Conservation (phyloP, 2,888 invertebrate species). For the Candidula unifasciata region DNA sequence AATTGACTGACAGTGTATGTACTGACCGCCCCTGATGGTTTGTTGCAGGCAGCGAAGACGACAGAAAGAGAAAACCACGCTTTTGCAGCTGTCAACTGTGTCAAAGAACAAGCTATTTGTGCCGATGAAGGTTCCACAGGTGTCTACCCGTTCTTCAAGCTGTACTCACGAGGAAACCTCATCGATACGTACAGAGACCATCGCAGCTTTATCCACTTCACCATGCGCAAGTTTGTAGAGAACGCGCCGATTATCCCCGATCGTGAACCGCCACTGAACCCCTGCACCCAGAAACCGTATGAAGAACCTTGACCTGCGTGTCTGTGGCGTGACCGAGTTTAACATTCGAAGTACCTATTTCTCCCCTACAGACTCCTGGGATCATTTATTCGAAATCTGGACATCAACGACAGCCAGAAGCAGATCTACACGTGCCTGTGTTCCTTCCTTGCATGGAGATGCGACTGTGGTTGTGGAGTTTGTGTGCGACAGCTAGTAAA, state of each 20-base stretch:
- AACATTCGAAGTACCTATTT: too few species aligned
- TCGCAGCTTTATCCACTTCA: neutral
- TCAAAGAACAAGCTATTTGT: neutral
- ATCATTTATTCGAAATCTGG: too few species aligned
- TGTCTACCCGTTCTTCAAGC: constrained; percentile 5
- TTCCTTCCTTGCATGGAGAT: too few species aligned
- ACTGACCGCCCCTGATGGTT: neutral
- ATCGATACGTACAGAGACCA: neutral
- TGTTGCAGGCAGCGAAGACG: constrained; percentile 28
- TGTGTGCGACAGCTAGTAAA: too few species aligned
- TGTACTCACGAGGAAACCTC: neutral
- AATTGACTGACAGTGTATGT: neutral
- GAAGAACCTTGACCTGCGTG: too few species aligned
- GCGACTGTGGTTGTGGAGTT: too few species aligned
- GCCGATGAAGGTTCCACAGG: neutral
- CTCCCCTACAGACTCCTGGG: too few species aligned
- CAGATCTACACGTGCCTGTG: too few species aligned
- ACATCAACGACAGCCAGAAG: too few species aligned
- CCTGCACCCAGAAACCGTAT: neutral
- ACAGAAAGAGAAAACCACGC: constrained; percentile 26
- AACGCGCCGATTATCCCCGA: neutral
- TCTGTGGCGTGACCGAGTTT: too few species aligned
- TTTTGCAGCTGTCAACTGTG: constrained; percentile 37
- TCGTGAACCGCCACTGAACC: neutral
- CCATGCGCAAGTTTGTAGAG: constrained; percentile 26